Evolutionary conservation across 2,888 invertebrate genomes (phyloP).

Genomic region (Rhogogaster chlorosoma): DNA sequence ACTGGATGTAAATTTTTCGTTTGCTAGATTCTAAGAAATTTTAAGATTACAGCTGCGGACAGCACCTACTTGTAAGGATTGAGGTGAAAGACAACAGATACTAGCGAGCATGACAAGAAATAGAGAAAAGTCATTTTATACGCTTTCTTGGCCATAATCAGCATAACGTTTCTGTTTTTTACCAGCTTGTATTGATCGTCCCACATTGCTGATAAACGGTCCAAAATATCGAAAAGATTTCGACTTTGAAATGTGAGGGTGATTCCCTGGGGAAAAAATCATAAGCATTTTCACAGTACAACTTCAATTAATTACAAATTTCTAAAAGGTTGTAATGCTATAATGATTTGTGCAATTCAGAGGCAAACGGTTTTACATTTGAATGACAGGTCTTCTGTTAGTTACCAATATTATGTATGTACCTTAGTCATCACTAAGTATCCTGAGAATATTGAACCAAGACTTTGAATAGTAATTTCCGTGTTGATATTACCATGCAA

Average conservation of each 20-base stretch:
- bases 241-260: constrained; percentile 1
- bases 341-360: not conserved
- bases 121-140: not conserved
- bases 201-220: constrained; percentile 6
- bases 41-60: not conserved
- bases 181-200: constrained; percentile 6
- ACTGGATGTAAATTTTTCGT: not conserved
- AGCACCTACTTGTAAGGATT: constrained; percentile 13
- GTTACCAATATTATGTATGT: not conserved
- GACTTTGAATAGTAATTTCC: not conserved
- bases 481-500: not conserved
- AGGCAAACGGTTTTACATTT: not conserved
- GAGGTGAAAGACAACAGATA: constrained; percentile 15
- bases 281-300: not conserved
- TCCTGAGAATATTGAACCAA: constrained; percentile 17
- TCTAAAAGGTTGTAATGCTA: not conserved
- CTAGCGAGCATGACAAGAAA: not conserved
- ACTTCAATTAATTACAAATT: not conserved
- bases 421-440: constrained; percentile 19
- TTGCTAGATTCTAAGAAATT: not conserved
- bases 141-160: not conserved
- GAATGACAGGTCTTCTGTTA: not conserved
- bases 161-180: constrained; percentile 18
- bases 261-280: not conserved
- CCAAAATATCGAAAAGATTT: constrained; percentile 12